Percentiles rank a stretch among this genome's conserved stretches.
Conservation (phyloP, 2,797 vertebrate genomes). For the Phataginus tetradactyla region DNA sequence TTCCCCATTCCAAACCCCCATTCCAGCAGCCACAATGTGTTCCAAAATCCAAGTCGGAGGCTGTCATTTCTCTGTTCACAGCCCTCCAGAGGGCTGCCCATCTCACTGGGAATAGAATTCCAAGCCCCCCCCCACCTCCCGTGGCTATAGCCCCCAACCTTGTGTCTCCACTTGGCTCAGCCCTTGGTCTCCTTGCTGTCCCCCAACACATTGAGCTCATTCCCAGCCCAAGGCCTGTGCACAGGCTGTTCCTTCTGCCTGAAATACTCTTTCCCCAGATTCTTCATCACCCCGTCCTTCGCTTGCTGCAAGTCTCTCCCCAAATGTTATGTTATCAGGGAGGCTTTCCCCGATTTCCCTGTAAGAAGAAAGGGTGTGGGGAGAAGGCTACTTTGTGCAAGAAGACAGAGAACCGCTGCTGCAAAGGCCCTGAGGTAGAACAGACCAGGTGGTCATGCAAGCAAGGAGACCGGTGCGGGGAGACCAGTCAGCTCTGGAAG, state of each 20-base stretch:
- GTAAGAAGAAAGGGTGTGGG: neutral
- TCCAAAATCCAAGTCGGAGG: neutral
- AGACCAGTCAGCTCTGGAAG: neutral
- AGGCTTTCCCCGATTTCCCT: neutral
- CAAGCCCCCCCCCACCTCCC: neutral
- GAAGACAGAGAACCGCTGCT: neutral
- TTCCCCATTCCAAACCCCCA: neutral
- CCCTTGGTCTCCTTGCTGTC: neutral
- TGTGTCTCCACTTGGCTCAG: neutral
- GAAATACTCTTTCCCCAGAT: neutral
- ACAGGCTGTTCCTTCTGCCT: neutral
- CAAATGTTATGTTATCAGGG: neutral
- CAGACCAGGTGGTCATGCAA: accelerated
- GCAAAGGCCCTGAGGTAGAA: neutral
- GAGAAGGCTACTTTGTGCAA: neutral
- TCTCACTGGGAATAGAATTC: neutral
- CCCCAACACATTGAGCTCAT: neutral
- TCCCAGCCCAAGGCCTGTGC: neutral
- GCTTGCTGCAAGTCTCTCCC: neutral
- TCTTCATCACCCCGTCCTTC: neutral
- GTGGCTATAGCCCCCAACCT: neutral
- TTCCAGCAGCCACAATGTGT: neutral
- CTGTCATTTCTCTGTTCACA: neutral
- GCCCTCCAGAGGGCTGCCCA: neutral
- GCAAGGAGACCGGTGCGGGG: neutral